Evolutionary conservation across 1,140 invertebrate species (phyloP).

Genomic region (Cyrtorhinus lividipennis): DNA sequence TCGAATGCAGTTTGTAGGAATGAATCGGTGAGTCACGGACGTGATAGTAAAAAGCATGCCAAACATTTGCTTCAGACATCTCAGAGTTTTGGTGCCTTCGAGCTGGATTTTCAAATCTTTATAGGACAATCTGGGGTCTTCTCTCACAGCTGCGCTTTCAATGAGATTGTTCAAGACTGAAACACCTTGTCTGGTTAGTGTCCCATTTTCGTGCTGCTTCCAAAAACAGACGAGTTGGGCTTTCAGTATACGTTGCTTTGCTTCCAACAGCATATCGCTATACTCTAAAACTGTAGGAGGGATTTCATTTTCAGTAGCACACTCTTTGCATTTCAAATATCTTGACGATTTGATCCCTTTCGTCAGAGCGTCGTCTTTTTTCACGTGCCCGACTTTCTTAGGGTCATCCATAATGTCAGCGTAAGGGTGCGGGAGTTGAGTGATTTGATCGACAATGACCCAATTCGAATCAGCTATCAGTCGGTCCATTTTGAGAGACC

Average conservation of each 20-base stretch:
- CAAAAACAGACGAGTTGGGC: conserved; percentile 8
- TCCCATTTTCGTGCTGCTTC: conserved; percentile 5
- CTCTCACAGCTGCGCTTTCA: neutral
- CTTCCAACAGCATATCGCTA: conserved; percentile 3
- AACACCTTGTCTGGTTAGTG: neutral
- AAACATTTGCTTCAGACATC: neutral
- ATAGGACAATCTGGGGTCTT: neutral
- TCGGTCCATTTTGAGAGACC: conserved; percentile 8
- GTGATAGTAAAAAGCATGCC: conserved; percentile 5
- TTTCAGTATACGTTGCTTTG: conserved; percentile 9
- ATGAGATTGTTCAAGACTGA: neutral
- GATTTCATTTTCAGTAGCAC: neutral
- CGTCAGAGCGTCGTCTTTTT: neutral
- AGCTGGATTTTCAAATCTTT: neutral
- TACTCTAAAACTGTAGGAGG: neutral
- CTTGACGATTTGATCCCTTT: neutral
- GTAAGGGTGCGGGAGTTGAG: conserved; percentile 1
- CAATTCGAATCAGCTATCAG: conserved; percentile 10
- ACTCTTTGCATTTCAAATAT: conserved; percentile 5
- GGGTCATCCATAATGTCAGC: neutral
- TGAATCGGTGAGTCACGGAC: conserved; percentile 6
- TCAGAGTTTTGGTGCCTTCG: neutral
- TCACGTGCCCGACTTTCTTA: too few relatives aligned
- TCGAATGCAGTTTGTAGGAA: conserved; percentile 5
- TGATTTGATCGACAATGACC: conserved; percentile 3